Base-by-base conservation (phyloP, 1,140 invertebrate genomes). In the Antheraea pernyi region DNA sequence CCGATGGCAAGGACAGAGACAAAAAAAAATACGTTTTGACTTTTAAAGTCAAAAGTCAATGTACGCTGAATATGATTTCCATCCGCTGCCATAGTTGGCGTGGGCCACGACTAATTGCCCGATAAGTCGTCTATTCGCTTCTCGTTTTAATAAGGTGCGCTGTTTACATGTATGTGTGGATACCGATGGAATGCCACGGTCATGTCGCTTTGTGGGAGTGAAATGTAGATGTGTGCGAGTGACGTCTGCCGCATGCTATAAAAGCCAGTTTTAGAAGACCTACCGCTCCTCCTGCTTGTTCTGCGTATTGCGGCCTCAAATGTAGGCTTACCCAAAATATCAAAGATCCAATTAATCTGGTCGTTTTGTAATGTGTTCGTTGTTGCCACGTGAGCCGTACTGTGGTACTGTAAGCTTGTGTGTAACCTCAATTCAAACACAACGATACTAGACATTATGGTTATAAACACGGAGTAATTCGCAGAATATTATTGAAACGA, bases 121-220 rank as follows among this genome's bases (percentile, higher is more conserved):
- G 89, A 91, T 91, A 91, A 91, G 86, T 91, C 86, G 89, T 88
- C 89, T 86, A 91, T 91, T 91, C 88, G 85, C 84, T 84, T 91
- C 88, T 91, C 88, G 88, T 89, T 91, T 91, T 91, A 91, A 91
- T 91, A 91, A 91, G 89, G 89, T 89, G 81, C 84, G 84, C 83
- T 84, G 86, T 88, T 77, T 81, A 83, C 79, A 80, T 88, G 88
- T 91, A 80, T 78, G 87, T 79, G 84, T 88, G 79, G 79, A 85
- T 84, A 80, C 82, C 82, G 81, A 85, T 85, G 86, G 89, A 91
- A 91, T 91, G 88, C 89, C 88, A 89, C 85, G 86, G 88, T 86
- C 88, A 89, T 77, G 74, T 76, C 68, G 61, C 37, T 68, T 46
- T 75, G 86, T 88, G 81, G 71, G 81, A 59, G 83, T 74, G 74